phyloP scores from a whole-genome alignment of 2,888 invertebrate genomes.

The Lamproptera curius region DNA sequence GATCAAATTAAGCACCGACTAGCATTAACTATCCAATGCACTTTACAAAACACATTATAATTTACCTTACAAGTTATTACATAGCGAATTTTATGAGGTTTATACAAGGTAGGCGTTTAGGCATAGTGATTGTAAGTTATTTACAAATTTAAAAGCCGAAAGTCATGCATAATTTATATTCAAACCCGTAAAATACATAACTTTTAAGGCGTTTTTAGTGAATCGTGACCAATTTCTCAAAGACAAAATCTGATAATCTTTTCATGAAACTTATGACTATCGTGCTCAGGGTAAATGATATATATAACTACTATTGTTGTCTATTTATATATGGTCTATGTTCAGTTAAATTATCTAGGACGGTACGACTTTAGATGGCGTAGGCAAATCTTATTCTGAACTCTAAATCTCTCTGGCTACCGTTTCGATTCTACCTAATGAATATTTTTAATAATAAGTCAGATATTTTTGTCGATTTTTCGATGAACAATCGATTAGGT shows the following conservation, averaged over 20 bases:
- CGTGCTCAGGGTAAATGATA: conserved; percentile 70
- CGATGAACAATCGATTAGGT: not conserved
- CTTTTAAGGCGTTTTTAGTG: conserved; percentile 52
- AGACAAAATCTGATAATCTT: conserved; percentile 43
- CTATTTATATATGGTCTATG: conserved; percentile 50
- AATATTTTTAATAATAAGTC: conserved; percentile 9
- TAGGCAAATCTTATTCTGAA: conserved; percentile 39
- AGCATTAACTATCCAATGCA: not conserved
- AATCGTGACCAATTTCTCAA: conserved; percentile 63
- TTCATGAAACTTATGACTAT: conserved; percentile 71
- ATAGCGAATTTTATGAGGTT: conserved; percentile 74
- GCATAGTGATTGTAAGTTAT: conserved; percentile 56
- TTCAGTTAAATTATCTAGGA: conserved; percentile 53
- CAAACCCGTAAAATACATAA: conserved; percentile 50
- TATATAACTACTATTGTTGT: conserved; percentile 47
- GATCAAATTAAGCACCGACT: conserved; percentile 13
- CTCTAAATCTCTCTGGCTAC: conserved; percentile 32
- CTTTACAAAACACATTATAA: conserved; percentile 16
- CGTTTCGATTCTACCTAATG: conserved; percentile 2
- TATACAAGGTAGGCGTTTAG: conserved; percentile 77
- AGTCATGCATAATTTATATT: conserved; percentile 39
- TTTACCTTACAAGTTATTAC: conserved; percentile 36
- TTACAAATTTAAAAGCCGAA: conserved; percentile 39
- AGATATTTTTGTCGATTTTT: not conserved
- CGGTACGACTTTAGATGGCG: conserved; percentile 55